Base-by-base conservation (phyloP, 2,113 vertebrate genomes). In the Sprattus sprattus region DNA sequence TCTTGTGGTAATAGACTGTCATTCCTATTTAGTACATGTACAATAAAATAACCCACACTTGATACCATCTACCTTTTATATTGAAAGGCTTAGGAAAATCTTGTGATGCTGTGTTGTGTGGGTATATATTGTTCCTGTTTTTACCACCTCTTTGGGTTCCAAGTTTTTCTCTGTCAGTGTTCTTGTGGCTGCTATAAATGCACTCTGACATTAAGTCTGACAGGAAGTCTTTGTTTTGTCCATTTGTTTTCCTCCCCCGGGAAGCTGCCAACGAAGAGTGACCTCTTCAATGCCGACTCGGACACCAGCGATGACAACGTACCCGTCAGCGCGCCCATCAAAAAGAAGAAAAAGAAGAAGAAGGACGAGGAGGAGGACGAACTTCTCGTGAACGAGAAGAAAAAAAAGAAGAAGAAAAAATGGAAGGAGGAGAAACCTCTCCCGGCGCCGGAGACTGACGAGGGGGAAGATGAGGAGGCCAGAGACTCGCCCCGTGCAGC, bases 271-370 rank as follows among this genome's bases (percentile, higher is more conserved):
- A 91, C 95, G 90, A 97, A 94, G 89, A 97, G 95, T 22, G 97
- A 99, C 80, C 89, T 98, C 86, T 98, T 98, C 92, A 96, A 98
- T 88, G 96, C 97, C 22, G 96, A 98, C 85, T 97, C 97, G 1
- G 97, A 97, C 86, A 97, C 95, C 81, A 92, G 92, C 57, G 96
- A 97, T 90, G 94, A 94, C 89, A 96, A 97, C 85, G 94, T 89
- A 85, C 95, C 94, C 18, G 92, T 93, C 81, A 96, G 93, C 54
- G 90, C 92, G 1, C 91, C 94, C 13, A 86, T 95, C 13, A 96
- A 95, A 84, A 97, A 95, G 88, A 99, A 97, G 92, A 99, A 94
- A 92, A 97, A 93, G 89, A 96, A 96, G 71, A 92, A 92, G 82
- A 95, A 94, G 84, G 84, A 91, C 57, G 95, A 95, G 87, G 96